phyloP scores from a whole-genome alignment of 2,113 vertebrate genomes.

The Pomatorhinus ruficollis region DNA sequence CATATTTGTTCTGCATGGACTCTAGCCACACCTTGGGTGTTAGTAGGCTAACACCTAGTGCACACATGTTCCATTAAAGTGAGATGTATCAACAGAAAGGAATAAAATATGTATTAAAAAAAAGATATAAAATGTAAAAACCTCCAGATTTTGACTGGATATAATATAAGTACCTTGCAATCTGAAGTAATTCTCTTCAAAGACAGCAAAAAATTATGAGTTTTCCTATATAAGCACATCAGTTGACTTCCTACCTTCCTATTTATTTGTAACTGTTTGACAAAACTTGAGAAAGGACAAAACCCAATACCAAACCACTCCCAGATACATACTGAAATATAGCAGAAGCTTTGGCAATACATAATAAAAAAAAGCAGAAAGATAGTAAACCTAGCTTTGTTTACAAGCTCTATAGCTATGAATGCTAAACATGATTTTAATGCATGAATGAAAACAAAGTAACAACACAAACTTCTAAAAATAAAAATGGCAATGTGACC shows the following conservation, averaged over 20 bases:
- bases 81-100: background rate
- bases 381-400: background rate
- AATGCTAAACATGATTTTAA: background rate
- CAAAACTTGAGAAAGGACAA: background rate
- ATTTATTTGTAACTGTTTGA: background rate
- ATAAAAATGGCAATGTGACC: background rate
- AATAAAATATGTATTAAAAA: background rate
- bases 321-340: background rate
- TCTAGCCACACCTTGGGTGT: background rate
- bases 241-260: background rate
- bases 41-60: background rate
- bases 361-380: background rate
- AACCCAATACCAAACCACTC: background rate
- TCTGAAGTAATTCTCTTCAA: background rate
- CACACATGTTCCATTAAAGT: accelerated
- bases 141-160: background rate
- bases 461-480: background rate
- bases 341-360: background rate
- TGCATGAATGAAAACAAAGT: background rate
- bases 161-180: background rate
- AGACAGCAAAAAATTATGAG: background rate
- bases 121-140: background rate
- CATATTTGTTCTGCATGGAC: background rate
- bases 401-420: background rate
- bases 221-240: background rate